Evolutionary conservation across 2,113 vertebrate genomes (phyloP).

Genomic region (Pelodiscus sinensis): DNA sequence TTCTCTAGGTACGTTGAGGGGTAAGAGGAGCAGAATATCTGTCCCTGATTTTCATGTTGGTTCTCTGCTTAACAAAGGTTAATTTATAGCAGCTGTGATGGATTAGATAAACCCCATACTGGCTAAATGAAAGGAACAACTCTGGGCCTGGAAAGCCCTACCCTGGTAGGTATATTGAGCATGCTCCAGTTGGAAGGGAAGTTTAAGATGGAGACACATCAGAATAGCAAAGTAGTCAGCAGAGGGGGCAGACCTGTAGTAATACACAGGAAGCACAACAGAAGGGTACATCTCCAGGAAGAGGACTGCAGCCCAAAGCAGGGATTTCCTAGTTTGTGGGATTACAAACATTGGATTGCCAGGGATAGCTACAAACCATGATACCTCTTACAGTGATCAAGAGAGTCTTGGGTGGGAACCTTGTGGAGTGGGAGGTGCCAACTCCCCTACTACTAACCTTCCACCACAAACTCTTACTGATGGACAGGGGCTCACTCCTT

Average conservation of each 20-base stretch:
- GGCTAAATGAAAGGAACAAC: neutral
- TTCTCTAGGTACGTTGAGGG: neutral
- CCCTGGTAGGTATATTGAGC: neutral
- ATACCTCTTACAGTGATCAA: neutral
- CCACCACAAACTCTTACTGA: neutral
- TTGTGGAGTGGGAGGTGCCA: neutral
- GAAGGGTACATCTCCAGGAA: neutral
- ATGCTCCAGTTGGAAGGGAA: neutral
- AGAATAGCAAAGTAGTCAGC: neutral
- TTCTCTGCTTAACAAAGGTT: neutral
- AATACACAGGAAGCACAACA: neutral
- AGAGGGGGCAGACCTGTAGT: neutral
- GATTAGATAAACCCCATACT: neutral
- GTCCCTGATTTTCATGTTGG: neutral
- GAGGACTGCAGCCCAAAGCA: neutral
- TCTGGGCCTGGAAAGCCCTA: neutral
- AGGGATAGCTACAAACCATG: neutral
- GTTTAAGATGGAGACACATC: neutral
- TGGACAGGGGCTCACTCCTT: neutral
- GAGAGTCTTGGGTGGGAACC: neutral
- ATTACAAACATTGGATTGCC: no score
- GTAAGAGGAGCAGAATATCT: neutral
- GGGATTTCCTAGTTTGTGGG: neutral
- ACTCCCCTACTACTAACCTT: neutral
- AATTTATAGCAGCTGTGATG: neutral